phyloP scores from a whole-genome alignment of 2,797 vertebrate genomes.

The Neosilurus mollespiculum region DNA sequence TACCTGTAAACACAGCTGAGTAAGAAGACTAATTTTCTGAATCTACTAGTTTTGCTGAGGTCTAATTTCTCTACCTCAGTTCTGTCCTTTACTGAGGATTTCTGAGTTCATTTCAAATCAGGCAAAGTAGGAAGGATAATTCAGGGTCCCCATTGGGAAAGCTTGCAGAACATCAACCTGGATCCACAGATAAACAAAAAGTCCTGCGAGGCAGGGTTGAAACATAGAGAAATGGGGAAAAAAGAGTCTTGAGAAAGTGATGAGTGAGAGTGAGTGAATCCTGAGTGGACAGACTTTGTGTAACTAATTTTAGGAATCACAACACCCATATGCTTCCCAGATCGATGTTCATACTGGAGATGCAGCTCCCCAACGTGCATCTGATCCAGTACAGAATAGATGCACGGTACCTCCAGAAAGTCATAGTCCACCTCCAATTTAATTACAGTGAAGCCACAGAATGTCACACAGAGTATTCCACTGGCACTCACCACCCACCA shows the following conservation, averaged over 20 bases:
- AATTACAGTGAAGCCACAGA: conserved; percentile 56
- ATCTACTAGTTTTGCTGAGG: background rate
- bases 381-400: conserved; percentile 11
- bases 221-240: background rate
- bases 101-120: background rate
- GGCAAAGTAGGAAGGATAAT: background rate
- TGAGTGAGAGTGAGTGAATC: background rate
- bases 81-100: background rate
- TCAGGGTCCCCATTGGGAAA: conserved; percentile 11
- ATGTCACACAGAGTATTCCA: conserved; percentile 56
- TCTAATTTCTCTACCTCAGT: background rate
- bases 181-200: background rate
- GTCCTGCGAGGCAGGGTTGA: background rate
- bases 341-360: conserved; percentile 12
- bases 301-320: background rate
- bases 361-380: background rate
- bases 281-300: background rate
- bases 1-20: conserved; percentile 24
- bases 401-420: conserved; percentile 57
- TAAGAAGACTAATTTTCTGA: background rate
- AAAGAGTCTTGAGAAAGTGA: background rate
- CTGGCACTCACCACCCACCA: conserved; percentile 20
- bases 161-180: background rate
- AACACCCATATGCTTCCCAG: background rate
- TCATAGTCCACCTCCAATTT: conserved; percentile 58